Evolutionary conservation across 2,888 invertebrate species (phyloP), one percentile per base, ranked within the genome.

Genomic region (Eilema depressum): DNA sequence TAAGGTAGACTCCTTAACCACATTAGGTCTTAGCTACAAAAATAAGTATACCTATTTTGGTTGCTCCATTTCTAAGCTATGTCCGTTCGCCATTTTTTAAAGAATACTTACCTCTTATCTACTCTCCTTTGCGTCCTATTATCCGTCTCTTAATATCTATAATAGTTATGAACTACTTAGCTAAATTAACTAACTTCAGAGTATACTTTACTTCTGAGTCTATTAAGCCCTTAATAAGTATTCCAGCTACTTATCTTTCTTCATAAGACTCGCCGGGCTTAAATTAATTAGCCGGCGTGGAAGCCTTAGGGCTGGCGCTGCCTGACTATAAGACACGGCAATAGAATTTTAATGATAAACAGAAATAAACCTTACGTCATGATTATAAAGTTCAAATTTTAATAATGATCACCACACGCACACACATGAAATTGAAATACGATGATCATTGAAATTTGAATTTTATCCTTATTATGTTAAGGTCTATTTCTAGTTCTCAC

Each of bases 221-320:
- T 53, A 53, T 53, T 47, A 17, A 67, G 28, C 47, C 61, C 30
- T 47, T 30, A 37, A 62, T 33, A 37, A n/a, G 23, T 41, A 25
- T 56, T 56, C 25, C 8, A 53, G 56, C 62, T 57, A 63, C 53
- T 53, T 53, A 53, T 63, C 25, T 37, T 37, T 63, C 25, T 57
- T 63, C 57, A 68, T 68, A 41, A 63, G 2, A 25, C n/a, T 11
- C 56, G 56, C 25, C 53, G 20, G 62, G 62, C 23, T 65, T 33
- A 25, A 57, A 7, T 37, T 41, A n/a, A 30, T 53, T 53, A 66
- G 30, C 17, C 30, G 1, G 20, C 23, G 53, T 41, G 37, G 41
- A 28, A 59, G 62, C 37, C 63, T 28, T 53, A 53, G 53, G 53
- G 53, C n/a, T 2, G 2, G n/a, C 53, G 5, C 47, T 47, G 12